Base-by-base conservation (phyloP, 2,797 vertebrate genomes). In the Sternarchorhynchus goeldii region DNA sequence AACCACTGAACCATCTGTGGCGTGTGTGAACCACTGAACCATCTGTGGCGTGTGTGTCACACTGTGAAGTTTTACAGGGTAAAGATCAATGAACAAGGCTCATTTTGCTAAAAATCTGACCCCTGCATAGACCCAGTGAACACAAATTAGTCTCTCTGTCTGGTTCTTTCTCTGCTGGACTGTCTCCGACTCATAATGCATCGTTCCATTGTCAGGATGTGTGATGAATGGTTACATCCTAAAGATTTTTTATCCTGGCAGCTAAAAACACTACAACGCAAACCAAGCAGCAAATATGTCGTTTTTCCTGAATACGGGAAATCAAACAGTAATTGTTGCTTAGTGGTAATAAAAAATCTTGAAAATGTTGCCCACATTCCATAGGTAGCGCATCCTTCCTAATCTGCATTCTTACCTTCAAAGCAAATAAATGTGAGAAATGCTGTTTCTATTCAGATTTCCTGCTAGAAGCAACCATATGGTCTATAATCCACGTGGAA, bases 351-450 rank as follows among this genome's bases (percentile, higher is more conserved):
- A 45, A 66, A 39, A 71, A 77, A 72, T 73, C 63, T 73, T 79
- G 73, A 79, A 79, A 79, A 79, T 68, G 77, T 79, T 68, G 77
- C 73, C 77, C 29, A 73, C 20, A 60, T 64, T 25, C 39, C 41
- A 3, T 63, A 75, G 29, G 18, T 55, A 64, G 53, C 17, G 53
- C 17, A 53, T 16, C 29, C 73, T 55, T 32, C 39, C 59, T 75
- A 53, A 76, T 76, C 59, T 36, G 76, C 67, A n/a, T 16, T 6
- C 41, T 63, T 73, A 55, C 67, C 78, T 69, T 79, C 74, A 18
- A 73, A 5, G 29, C 74, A 60, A 77, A 81, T 76, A 81, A 76
- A 76, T 77, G 68, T 76, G 69, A 72, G 69, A 66, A 77, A 81
- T 81, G 60, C 60, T 29, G 73, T 73, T 81, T 62, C 68, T 62